Percentiles rank a stretch among this genome's conserved stretches.
These are phyloP conservation scores for Madoqua kirkii DNA, from an alignment of 2,113 vertebrate species.

Conservation along the genomic window DNA sequence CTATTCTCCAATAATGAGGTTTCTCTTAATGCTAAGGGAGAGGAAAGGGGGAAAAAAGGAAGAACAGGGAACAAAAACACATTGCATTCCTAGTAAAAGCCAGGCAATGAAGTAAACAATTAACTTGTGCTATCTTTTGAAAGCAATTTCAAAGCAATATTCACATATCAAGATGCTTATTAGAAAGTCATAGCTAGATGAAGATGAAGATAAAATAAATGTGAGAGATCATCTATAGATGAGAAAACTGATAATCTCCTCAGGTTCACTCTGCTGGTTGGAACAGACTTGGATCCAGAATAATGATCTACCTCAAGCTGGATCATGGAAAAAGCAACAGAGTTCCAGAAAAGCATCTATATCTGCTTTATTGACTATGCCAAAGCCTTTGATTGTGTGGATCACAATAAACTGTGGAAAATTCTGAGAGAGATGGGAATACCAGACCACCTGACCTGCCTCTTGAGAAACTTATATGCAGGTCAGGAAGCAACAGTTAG, in stretches of 20 bases:
- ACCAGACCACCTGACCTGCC: too few species aligned
- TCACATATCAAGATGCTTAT: background rate
- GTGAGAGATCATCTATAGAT: background rate
- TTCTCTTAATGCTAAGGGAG: background rate
- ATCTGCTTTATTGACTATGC: too few species aligned
- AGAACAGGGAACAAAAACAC: background rate
- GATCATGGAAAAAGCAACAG: too few species aligned
- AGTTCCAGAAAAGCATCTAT: too few species aligned
- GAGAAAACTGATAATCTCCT: background rate
- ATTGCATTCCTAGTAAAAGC: background rate
- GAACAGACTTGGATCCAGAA: background rate
- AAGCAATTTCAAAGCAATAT: background rate
- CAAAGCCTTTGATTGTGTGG: too few species aligned
- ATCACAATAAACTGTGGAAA: too few species aligned
- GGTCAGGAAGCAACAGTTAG: too few species aligned
- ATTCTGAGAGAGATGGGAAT: too few species aligned
- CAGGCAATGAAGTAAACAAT: background rate
- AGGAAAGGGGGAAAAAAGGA: background rate
- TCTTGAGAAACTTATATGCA: too few species aligned
- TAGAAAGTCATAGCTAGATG: background rate
- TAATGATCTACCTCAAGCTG: background rate
- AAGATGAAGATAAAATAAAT: background rate
- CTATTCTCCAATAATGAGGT: background rate
- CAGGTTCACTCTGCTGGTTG: background rate
- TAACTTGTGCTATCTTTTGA: background rate